These are phyloP conservation scores for Gymnodraco acuticeps DNA, from an alignment of 2,797 vertebrate species.

Conservation along the genomic window DNA sequence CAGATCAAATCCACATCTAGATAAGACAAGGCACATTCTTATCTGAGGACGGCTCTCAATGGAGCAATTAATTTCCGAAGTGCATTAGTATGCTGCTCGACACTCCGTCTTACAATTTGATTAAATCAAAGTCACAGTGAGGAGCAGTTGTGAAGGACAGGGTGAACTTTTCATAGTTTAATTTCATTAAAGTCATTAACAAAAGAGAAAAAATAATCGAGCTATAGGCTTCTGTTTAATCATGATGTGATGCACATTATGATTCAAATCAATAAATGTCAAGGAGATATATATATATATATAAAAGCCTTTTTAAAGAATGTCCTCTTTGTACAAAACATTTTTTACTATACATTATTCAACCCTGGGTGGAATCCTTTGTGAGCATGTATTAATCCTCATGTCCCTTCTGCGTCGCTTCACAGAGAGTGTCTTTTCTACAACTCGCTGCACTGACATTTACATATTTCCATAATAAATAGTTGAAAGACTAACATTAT, in stretches of 20 bases:
- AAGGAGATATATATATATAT: background rate
- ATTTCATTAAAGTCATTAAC: slow-evolving; percentile 65
- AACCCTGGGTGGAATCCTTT: background rate
- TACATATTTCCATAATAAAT: slow-evolving; percentile 22
- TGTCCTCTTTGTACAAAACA: background rate
- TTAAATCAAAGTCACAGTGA: slow-evolving; percentile 79
- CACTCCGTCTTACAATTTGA: slow-evolving; percentile 68
- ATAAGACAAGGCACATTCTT: slow-evolving; percentile 71
- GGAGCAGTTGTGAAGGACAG: slow-evolving; percentile 75
- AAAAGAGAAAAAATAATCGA: slow-evolving; percentile 43
- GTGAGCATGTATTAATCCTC: slow-evolving; percentile 1
- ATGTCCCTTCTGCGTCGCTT: background rate
- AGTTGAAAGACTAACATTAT: slow-evolving; percentile 8
- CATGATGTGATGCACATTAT: slow-evolving; percentile 8
- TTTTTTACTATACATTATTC: slow-evolving; percentile 1
- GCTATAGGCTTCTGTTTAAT: slow-evolving; percentile 36
- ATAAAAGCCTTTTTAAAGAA: slow-evolving; percentile 10
- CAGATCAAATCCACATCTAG: slow-evolving; percentile 73
- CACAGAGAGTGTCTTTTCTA: background rate
- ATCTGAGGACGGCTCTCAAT: slow-evolving; percentile 68
- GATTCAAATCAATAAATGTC: slow-evolving; percentile 41
- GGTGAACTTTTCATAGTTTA: slow-evolving; percentile 70
- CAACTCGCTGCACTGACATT: slow-evolving; percentile 12
- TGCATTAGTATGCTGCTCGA: slow-evolving; percentile 73
- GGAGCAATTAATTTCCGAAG: slow-evolving; percentile 73